phyloP scores from a whole-genome alignment of 1,140 invertebrate genomes.

The Bombus pascuorum region DNA sequence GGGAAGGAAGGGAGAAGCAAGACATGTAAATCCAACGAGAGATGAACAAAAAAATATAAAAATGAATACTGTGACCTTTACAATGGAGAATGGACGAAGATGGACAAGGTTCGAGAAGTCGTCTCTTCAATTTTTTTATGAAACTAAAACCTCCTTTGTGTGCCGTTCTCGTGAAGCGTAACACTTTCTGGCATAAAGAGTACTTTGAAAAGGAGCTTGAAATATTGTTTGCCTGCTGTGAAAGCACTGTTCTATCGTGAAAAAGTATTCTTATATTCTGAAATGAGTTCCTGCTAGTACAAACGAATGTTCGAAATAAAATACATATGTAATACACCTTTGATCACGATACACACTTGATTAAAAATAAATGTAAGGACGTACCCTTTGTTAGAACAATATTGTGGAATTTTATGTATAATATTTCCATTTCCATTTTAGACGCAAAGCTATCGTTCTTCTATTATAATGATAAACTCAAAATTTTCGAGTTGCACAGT shows the following conservation, averaged over 20 bases:
- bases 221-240: slow-evolving; percentile 11
- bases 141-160: slow-evolving; percentile 35
- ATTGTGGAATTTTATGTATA: background rate
- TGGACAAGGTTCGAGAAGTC: slow-evolving; percentile 19
- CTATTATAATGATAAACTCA: background rate
- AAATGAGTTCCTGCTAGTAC: background rate
- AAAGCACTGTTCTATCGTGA: slow-evolving; percentile 10
- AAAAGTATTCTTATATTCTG: background rate
- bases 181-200: slow-evolving; percentile 36
- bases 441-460: background rate
- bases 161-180: slow-evolving; percentile 25
- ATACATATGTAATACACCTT: background rate
- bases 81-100: slow-evolving; percentile 28
- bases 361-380: background rate
- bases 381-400: background rate
- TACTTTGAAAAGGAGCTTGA: slow-evolving; percentile 7
- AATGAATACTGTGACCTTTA: slow-evolving; percentile 10
- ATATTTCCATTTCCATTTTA: background rate
- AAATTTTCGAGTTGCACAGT: background rate
- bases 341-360: background rate
- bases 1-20: background rate
- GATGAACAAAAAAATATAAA: background rate
- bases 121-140: slow-evolving; percentile 39
- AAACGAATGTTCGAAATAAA: slow-evolving; percentile 9
- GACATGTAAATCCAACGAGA: slow-evolving; percentile 14